A percentile compares a stretch with the other conserved stretches of the same genome.
Evolutionary conservation across 2,113 vertebrate species (phyloP).

Genomic region (Strix uralensis): DNA sequence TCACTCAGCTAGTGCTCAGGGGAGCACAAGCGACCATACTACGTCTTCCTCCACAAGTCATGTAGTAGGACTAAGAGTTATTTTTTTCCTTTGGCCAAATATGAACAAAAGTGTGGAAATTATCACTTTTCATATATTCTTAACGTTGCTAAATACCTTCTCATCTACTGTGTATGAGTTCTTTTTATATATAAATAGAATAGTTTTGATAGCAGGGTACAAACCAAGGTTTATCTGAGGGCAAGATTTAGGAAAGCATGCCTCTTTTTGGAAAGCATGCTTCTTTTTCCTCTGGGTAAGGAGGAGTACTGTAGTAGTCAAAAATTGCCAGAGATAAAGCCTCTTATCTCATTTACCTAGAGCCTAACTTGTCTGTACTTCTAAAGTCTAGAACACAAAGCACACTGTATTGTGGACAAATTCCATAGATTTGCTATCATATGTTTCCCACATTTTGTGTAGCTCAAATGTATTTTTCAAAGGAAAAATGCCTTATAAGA

Average conservation of each 20-base stretch:
- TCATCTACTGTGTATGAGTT: background rate
- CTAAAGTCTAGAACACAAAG: background rate
- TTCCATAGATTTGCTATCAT: background rate
- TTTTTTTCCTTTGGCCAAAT: background rate
- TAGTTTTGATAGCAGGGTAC: background rate
- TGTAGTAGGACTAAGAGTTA: background rate
- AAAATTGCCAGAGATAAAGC: background rate
- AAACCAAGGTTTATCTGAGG: background rate
- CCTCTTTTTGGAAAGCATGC: background rate
- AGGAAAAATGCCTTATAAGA: background rate
- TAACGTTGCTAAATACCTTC: background rate
- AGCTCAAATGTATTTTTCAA: background rate
- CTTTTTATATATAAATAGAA: background rate
- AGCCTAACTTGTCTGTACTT: background rate
- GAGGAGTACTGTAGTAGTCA: background rate
- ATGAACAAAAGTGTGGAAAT: background rate
- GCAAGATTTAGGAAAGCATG: background rate
- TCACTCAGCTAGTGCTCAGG: background rate
- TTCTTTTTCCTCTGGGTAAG: background rate
- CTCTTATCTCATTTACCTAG: background rate
- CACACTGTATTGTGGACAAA: background rate
- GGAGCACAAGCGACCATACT: accelerated
- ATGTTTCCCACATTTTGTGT: background rate
- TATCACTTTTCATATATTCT: background rate
- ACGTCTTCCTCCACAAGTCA: accelerated